Percentiles rank a stretch among this genome's conserved stretches.
phyloP scores from a whole-genome alignment of 2,888 invertebrate species.

The Cantharis nigra region DNA sequence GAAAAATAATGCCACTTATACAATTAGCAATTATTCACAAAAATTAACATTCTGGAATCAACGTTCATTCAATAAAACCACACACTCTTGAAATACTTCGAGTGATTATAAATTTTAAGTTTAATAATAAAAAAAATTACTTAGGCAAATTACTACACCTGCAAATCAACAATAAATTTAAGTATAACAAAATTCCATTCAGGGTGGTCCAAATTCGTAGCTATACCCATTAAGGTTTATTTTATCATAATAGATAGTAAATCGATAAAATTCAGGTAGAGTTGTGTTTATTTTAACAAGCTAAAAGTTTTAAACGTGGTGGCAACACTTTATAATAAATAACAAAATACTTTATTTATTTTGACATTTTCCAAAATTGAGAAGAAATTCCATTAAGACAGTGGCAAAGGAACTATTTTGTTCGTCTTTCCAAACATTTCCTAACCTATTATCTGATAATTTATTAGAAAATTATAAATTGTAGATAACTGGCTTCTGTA shows the following conservation, averaged over 20 bases:
- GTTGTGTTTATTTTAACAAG: slow-evolving; percentile 1
- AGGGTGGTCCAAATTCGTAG: neutral
- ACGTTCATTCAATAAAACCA: neutral
- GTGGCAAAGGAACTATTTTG: neutral
- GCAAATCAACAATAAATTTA: neutral
- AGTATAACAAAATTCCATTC: neutral
- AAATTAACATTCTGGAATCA: neutral
- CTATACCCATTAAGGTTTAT: slow-evolving; percentile 1
- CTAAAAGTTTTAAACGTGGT: neutral
- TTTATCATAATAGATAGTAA: slow-evolving; percentile 1
- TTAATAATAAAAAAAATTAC: neutral
- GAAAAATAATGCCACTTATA: neutral
- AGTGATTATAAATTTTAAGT: neutral
- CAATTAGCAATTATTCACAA: neutral
- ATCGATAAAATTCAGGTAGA: slow-evolving; percentile 3
- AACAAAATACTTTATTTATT: neutral
- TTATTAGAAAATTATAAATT: neutral
- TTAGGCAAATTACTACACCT: neutral
- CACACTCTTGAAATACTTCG: neutral
- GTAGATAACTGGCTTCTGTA: neutral
- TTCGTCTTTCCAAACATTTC: neutral
- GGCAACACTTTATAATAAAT: neutral
- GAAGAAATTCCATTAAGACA: neutral
- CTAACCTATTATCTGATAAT: neutral
- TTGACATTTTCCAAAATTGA: neutral